Evolutionary conservation across 2,797 vertebrate species (phyloP), one percentile per base, ranked within the genome.

Genomic region (Danio albolineatus): DNA sequence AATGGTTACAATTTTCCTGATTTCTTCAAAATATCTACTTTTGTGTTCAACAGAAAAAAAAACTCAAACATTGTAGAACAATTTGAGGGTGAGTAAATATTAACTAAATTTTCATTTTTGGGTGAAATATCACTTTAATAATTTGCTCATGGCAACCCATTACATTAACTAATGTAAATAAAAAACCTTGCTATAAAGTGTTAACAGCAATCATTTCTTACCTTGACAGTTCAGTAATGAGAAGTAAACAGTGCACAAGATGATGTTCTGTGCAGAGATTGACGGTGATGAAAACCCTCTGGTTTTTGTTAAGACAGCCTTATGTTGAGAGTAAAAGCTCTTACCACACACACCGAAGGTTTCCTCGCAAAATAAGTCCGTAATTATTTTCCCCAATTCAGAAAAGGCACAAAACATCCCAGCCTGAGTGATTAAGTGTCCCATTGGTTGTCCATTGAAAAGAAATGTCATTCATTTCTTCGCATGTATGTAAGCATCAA

Each of bases 401-500:
- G 44, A 28, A 49, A 60, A 59, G 28, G 21, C 54, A 69, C 65
- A 21, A 21, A 59, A 61, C 1, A 60, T 60, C 46, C 66, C 36
- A 49, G 13, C 17, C 41, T 46, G 39, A 56, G 51, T 64, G 17
- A 53, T 67, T 57, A 21, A 60, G 14, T 28, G 66, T 51, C 13
- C 76, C 56, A 21, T 10, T 59, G 16, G 19, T n/a, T 54, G 14
- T 53, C 61, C 74, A 59, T 10, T 67, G n/a, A 67, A 70, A 21
- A 59, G 5, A 56, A 59, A 41, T 46, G 28, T 17, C 3, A 39
- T 59, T 60, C 0, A 69, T 48, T 38, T 46, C 51, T 69, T 56
- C 51, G 36, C 6, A 57, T 17, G 12, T 7, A 41, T 9, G 19
- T 73, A 59, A 67, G 44, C 41, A 46, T 66, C 41, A 66, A 54